Evolutionary conservation across 2,113 vertebrate species (phyloP).

Genomic region (Ramphastos sulfuratus): DNA sequence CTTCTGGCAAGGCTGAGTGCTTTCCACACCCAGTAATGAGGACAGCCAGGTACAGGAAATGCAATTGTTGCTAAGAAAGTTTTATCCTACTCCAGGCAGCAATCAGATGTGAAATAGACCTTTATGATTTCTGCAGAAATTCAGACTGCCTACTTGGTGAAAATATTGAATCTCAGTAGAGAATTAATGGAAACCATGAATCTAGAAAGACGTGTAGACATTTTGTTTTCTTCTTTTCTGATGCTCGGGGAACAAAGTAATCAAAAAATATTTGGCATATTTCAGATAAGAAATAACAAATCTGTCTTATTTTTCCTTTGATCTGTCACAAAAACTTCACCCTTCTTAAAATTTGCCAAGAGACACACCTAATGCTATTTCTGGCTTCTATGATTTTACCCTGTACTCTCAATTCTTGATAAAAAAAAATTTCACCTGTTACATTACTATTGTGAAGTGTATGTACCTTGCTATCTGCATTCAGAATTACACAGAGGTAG

Average conservation of each 20-base stretch:
- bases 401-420: background rate
- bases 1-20: background rate
- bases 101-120: background rate
- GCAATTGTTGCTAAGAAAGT: background rate
- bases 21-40: background rate
- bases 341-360: background rate
- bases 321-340: background rate
- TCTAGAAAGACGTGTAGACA: background rate
- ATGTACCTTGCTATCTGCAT: background rate
- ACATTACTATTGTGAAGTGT: background rate
- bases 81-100: background rate
- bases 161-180: background rate
- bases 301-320: background rate
- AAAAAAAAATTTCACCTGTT: background rate
- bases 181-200: background rate
- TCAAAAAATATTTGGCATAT: background rate
- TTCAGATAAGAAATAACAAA: background rate
- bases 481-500: background rate
- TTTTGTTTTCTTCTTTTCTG: background rate
- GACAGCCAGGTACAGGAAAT: conserved; percentile 12
- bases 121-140: background rate
- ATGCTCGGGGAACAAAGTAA: background rate
- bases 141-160: background rate
- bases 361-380: background rate
- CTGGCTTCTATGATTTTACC: background rate